phyloP scores from a whole-genome alignment of 2,797 vertebrate species.

The Pantherophis vulpinus region DNA sequence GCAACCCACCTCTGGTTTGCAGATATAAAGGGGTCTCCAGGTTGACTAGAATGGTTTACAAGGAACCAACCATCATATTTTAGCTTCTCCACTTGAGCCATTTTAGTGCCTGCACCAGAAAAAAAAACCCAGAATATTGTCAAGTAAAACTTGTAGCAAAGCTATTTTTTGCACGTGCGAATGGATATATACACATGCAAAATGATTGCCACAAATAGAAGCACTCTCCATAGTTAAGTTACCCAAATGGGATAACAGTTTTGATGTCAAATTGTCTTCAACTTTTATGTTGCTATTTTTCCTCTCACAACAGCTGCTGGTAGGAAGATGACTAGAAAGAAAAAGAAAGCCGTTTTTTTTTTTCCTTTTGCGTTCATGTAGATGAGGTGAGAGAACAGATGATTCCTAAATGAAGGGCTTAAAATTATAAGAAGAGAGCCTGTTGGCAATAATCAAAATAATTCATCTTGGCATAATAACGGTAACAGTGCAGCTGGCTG shows the following conservation, averaged over 20 bases:
- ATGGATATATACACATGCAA: conserved; percentile 38
- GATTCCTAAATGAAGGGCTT: conserved; percentile 62
- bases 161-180: not conserved
- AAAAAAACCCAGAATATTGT: conserved; percentile 6
- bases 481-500: conserved; percentile 57
- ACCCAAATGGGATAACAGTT: conserved; percentile 28
- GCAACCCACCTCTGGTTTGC: not conserved
- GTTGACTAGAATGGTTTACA: not conserved
- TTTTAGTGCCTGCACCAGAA: not conserved
- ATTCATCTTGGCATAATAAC: conserved; percentile 66
- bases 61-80: not conserved
- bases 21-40: not conserved
- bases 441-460: conserved; percentile 69
- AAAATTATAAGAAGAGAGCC: conserved; percentile 60
- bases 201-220: conserved; percentile 47
- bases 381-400: conserved; percentile 61
- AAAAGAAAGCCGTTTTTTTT: not conserved
- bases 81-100: not conserved
- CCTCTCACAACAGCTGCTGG: conserved; percentile 55
- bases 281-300: conserved; percentile 37
- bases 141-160: conserved; percentile 34
- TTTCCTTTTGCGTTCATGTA: conserved; percentile 57
- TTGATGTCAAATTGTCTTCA: conserved; percentile 49
- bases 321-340: conserved; percentile 45
- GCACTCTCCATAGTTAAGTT: conserved; percentile 29